Conservation (phyloP, 2,113 vertebrate genomes). For the Hydrochoerus hydrochaeris region DNA sequence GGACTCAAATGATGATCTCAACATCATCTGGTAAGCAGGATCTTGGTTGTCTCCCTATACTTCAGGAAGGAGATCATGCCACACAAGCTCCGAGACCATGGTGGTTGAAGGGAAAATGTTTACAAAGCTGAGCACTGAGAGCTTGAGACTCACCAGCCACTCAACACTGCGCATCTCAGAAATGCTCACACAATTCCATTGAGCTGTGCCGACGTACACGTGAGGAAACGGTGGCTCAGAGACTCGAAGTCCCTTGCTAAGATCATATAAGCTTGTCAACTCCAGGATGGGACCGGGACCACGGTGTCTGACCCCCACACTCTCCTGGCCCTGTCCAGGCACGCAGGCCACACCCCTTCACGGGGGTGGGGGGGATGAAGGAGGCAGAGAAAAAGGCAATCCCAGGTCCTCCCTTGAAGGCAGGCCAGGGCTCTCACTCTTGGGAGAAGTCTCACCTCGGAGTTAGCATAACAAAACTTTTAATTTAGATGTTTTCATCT, state of each 20-base stretch:
- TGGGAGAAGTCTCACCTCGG: conserved; percentile 83
- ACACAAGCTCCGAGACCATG: background rate
- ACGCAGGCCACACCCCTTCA: rapidly evolving
- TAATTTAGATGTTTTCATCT: conserved; percentile 91
- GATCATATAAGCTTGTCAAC: background rate
- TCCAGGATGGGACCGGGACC: background rate
- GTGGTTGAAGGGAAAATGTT: background rate
- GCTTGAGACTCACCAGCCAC: rapidly evolving
- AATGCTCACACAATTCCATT: background rate
- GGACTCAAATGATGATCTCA: background rate
- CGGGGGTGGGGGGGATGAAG: background rate
- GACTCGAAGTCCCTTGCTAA: background rate
- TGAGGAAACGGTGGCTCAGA: background rate
- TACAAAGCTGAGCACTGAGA: background rate
- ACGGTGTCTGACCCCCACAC: background rate
- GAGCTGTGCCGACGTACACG: background rate
- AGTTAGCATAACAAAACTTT: conserved; percentile 88
- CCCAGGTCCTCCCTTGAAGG: rapidly evolving
- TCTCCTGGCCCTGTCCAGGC: background rate
- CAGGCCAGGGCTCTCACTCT: rapidly evolving
- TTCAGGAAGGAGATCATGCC: background rate
- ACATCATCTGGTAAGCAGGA: background rate
- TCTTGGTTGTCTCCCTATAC: background rate
- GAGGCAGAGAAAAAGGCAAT: background rate
- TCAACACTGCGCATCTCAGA: background rate